These are phyloP conservation scores for Acrocephalus kingi DNA, from an alignment of 2,113 vertebrate species.

Conservation along the genomic window DNA sequence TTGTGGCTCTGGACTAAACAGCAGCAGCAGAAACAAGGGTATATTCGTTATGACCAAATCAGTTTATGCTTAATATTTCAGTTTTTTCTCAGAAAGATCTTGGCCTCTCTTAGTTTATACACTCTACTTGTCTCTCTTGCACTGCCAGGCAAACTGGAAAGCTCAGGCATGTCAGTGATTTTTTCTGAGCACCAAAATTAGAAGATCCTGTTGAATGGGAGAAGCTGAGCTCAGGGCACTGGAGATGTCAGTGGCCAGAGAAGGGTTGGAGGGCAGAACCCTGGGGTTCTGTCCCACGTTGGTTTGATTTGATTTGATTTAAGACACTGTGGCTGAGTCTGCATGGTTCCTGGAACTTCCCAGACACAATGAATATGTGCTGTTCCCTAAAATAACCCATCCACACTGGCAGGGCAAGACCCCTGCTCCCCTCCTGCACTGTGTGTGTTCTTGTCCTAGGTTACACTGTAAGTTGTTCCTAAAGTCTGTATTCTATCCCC, in stretches of 20 bases:
- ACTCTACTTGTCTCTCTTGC: not conserved
- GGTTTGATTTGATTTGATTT: not conserved
- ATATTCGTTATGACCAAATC: accelerated
- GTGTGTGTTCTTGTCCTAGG: not conserved
- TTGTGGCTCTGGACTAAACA: not conserved
- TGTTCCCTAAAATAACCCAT: not conserved
- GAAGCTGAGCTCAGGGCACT: not conserved
- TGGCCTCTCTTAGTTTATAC: not conserved
- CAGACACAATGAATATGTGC: not conserved
- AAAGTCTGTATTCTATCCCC: no score
- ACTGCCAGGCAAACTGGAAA: not conserved
- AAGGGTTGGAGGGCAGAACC: not conserved
- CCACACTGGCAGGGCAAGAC: not conserved
- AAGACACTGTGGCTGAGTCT: not conserved
- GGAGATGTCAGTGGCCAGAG: not conserved
- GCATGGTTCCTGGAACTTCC: not conserved
- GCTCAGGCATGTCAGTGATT: not conserved
- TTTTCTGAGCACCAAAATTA: not conserved
- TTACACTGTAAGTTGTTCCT: no score
- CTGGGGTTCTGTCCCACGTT: not conserved
- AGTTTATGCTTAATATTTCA: not conserved
- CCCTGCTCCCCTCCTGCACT: not conserved
- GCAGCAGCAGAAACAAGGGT: not conserved
- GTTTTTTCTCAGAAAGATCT: not conserved
- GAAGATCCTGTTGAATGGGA: not conserved